These are phyloP conservation scores for Alethe castanea DNA, from an alignment of 2,113 vertebrate genomes.

Conservation along the genomic window DNA sequence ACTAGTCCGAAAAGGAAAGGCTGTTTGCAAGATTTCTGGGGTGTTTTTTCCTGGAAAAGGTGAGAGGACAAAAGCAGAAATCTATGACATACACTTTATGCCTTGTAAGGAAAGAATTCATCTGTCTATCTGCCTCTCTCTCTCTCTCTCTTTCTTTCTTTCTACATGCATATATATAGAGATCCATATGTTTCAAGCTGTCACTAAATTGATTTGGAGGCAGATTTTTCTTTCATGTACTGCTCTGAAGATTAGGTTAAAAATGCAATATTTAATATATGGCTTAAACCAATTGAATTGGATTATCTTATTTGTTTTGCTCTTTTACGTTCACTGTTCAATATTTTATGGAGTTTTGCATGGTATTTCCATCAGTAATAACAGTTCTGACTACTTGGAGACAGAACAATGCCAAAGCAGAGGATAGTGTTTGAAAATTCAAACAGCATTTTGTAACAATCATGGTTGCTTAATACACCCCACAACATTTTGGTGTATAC, in stretches of 20 bases:
- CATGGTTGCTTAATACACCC: not conserved
- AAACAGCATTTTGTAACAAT: not conserved
- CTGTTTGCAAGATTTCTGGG: conserved; percentile 69
- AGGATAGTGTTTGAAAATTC: not conserved
- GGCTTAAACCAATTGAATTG: not conserved
- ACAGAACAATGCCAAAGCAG: not conserved
- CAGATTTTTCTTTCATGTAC: conserved; percentile 28
- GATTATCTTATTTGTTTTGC: not conserved
- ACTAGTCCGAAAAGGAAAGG: conserved; percentile 68
- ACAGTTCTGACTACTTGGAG: not conserved
- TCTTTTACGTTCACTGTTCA: not conserved
- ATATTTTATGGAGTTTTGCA: conserved; percentile 24
- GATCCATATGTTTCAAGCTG: conserved; percentile 23
- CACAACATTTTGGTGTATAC: not conserved
- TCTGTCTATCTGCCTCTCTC: not conserved
- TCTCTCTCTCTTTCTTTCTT: not conserved
- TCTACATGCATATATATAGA: not conserved
- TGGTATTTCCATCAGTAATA: conserved; percentile 4
- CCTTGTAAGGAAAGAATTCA: conserved; percentile 30
- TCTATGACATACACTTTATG: conserved; percentile 39
- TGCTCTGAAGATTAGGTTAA: not conserved
- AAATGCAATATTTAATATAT: not conserved
- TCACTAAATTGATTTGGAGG: conserved; percentile 10
- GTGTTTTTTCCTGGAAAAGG: conserved; percentile 70
- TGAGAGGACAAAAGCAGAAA: conserved; percentile 67